Percentiles rank a stretch among this genome's conserved stretches.
Evolutionary conservation across 2,888 invertebrate genomes (phyloP).

Genomic region (Calliopum simillimum): DNA sequence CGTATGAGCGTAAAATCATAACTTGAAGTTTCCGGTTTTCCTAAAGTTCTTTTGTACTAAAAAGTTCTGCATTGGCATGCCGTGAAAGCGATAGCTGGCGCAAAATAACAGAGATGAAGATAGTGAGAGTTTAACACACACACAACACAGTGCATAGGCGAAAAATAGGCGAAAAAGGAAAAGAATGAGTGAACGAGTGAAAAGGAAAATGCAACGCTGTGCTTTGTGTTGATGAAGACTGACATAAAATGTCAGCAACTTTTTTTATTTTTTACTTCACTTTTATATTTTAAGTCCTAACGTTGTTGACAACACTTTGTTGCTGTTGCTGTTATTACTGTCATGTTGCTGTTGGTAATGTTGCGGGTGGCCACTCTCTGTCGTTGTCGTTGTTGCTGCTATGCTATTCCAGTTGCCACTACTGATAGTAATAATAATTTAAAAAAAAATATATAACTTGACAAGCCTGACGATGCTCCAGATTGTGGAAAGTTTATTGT

Average conservation of each 20-base stretch:
- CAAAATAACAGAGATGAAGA: too few species aligned
- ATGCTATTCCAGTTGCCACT: background rate
- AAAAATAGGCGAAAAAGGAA: too few species aligned
- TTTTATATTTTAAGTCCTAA: background rate
- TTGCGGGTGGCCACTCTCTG: background rate
- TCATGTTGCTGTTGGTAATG: background rate
- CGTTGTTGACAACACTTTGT: background rate
- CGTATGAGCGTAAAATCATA: too few species aligned
- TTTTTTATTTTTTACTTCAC: background rate
- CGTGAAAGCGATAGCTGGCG: background rate
- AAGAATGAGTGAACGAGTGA: too few species aligned
- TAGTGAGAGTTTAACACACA: too few species aligned
- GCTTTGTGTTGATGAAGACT: slow-evolving; percentile 6
- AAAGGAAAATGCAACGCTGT: background rate
- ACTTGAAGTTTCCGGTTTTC: too few species aligned
- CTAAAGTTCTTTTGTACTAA: too few species aligned
- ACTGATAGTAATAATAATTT: too few species aligned
- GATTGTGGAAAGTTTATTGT: background rate
- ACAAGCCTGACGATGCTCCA: slow-evolving; percentile 2
- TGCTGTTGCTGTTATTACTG: background rate
- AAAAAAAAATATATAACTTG: background rate
- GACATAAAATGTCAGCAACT: slow-evolving; percentile 12
- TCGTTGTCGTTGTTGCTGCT: background rate
- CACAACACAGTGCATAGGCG: too few species aligned
- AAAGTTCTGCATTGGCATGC: background rate